Evolutionary conservation across 1,140 invertebrate species (phyloP), one percentile per base, ranked within the genome.

Genomic region (Drosophila teissieri): DNA sequence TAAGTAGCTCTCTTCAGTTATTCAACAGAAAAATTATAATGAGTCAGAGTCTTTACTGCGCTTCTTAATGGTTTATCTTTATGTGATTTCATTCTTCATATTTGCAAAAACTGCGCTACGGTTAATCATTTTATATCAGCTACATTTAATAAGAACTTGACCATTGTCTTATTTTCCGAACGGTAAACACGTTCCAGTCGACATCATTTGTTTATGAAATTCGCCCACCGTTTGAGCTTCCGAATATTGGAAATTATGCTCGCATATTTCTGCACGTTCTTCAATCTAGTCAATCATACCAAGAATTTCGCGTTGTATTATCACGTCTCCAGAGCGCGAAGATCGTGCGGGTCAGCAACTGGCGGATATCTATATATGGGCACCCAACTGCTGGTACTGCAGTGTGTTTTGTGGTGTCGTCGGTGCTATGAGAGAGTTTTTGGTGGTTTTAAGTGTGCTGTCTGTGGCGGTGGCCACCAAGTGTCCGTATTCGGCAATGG

Each of bases 231-330:
- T 12, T 39, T 37, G 19, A 19, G 19, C 39, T 37, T 24, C 49
- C 24, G 49, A 65, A 75, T 65, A 52, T 58, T 63, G 62, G 44
- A 55, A 68, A 55, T 68, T 68, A 77, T 76, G 63, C 52, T 75
- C 40, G 46, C 62, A 76, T 67, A 77, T 60, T 67, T 52, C 22
- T 45, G 63, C 72, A 75, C 67, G 46, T 68, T 64, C 45, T 42
- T 55, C 49, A 58, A 86, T 82, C 83, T 88, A 69, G 39, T 34
- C 19, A 31, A 86, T 88, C 83, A 64, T 83, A 73, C 31, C 48
- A 67, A 88, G 64, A 82, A 88, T 72, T 78, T 60, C 12, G 31
- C 37, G 40, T 36, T 36, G 15, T 51, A 46, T 62, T 57, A 57
- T 75, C 82, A 86, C 78, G 78, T 74, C 45, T 55, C 36, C 22